phyloP scores from a whole-genome alignment of 2,797 vertebrate genomes.

The Epinephelus awoara region DNA sequence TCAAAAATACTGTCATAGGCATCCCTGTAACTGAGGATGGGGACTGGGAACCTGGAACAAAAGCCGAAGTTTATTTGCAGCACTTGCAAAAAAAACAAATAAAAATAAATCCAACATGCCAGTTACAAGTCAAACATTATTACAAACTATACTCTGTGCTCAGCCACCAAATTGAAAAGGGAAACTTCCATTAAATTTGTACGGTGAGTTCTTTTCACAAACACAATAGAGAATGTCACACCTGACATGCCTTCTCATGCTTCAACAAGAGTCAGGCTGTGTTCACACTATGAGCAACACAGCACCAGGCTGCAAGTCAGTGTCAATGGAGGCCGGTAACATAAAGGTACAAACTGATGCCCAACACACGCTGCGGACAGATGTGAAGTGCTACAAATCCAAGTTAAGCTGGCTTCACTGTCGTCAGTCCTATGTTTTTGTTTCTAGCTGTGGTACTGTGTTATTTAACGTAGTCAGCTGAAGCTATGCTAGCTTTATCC shows the following conservation, averaged over 20 bases:
- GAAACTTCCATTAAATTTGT: conserved; percentile 20
- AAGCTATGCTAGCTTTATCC: no score
- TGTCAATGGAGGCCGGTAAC: no score
- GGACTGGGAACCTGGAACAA: conserved; percentile 27
- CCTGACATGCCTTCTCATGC: conserved; percentile 1
- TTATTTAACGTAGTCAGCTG: no score
- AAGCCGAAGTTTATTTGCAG: conserved; percentile 22
- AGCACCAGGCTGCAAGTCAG: no score
- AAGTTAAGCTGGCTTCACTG: no score
- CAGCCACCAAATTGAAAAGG: conserved; percentile 1
- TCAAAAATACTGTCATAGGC: conserved; percentile 41
- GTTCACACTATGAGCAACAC: background rate
- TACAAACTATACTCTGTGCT: conserved; percentile 4
- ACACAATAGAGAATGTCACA: background rate
- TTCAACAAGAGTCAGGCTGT: background rate
- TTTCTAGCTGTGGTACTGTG: no score
- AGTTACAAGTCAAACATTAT: conserved; percentile 4
- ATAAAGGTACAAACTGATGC: no score
- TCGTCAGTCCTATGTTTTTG: no score
- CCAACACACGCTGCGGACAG: no score
- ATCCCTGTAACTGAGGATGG: conserved; percentile 13
- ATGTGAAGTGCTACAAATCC: no score
- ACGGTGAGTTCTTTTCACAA: conserved; percentile 5
- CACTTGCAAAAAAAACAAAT: background rate
- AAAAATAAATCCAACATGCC: conserved; percentile 5